Conservation (phyloP, 2,888 invertebrate genomes). For the Pachliopta kotzebuea region DNA sequence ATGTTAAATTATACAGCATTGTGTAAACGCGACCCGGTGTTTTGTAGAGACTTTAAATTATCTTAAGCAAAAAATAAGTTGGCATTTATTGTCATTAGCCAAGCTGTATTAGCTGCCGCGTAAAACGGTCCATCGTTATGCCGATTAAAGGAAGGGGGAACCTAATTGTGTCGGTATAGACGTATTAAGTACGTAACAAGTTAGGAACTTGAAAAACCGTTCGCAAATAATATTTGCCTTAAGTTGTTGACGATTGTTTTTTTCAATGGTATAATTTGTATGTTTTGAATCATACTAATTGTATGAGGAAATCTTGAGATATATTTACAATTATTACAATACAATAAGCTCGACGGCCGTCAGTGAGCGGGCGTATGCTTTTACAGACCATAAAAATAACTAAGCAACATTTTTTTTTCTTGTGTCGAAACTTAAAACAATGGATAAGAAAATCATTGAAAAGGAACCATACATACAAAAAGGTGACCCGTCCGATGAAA, state of each 20-base stretch:
- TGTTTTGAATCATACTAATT: not conserved
- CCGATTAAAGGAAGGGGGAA: too few species aligned
- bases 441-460: not conserved
- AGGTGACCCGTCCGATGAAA: not conserved
- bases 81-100: not conserved
- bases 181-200: too few species aligned
- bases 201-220: not conserved
- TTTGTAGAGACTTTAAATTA: not conserved
- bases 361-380: not conserved
- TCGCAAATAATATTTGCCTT: not conserved
- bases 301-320: not conserved
- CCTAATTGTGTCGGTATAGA: too few species aligned
- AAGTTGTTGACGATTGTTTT: not conserved
- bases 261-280: not conserved
- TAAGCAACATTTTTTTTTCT: slow-evolving; percentile 13
- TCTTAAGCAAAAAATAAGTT: not conserved
- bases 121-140: not conserved
- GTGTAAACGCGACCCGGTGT: not conserved
- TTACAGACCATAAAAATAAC: slow-evolving; percentile 8
- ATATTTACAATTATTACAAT: too few species aligned
- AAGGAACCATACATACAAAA: not conserved
- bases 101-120: not conserved
- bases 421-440: not conserved
- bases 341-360: too few species aligned
- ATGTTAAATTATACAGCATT: slow-evolving; percentile 6